Evolutionary conservation across 2,113 vertebrate genomes (phyloP).

Genomic region (Anhinga rufa): DNA sequence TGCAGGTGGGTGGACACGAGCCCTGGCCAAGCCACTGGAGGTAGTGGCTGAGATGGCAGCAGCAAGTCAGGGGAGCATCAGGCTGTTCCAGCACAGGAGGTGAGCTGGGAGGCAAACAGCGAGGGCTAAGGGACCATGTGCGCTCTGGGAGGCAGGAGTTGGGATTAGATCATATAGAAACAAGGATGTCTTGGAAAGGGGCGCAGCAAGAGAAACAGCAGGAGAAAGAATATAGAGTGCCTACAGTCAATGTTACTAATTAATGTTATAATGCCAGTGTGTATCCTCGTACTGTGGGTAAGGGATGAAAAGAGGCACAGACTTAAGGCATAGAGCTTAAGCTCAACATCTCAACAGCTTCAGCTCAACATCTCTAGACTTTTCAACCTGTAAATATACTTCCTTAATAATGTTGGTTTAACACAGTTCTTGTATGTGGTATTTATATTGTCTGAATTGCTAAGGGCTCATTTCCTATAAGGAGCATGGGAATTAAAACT

Average conservation of each 20-base stretch:
- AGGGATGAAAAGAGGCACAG: background rate
- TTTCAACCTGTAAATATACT: background rate
- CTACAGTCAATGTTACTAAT: background rate
- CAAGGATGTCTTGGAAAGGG: background rate
- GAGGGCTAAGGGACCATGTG: rapidly evolving
- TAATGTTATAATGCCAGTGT: background rate
- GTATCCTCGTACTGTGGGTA: background rate
- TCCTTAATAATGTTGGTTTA: background rate
- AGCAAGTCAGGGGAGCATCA: background rate
- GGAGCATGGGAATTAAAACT: background rate
- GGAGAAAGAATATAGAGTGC: background rate
- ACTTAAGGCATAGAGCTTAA: background rate
- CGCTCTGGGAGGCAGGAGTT: background rate
- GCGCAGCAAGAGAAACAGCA: background rate
- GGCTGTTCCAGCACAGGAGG: background rate
- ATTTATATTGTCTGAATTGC: background rate
- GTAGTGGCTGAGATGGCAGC: background rate
- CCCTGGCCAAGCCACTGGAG: rapidly evolving
- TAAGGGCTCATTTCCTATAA: background rate
- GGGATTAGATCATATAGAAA: background rate
- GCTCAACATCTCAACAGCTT: no score
- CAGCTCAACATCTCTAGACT: background rate
- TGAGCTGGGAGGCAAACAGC: background rate
- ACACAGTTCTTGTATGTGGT: background rate
- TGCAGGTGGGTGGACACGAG: background rate